A percentile compares a stretch with the other conserved stretches of the same genome.
Conservation (phyloP, 2,888 invertebrate species). For the Conchocele bisecta region DNA sequence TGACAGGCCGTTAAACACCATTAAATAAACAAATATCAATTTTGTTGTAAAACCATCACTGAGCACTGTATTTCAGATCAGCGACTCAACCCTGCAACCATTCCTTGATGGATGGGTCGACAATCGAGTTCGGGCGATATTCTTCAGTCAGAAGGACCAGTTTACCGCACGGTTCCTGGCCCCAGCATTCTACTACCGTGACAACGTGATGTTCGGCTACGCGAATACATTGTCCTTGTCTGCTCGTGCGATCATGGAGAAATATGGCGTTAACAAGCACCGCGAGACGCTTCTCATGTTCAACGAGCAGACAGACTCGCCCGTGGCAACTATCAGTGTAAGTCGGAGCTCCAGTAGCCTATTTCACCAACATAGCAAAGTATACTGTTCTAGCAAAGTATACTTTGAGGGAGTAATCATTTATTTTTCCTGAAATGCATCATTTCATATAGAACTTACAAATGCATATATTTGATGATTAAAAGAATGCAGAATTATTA, state of each 20-base stretch:
- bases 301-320: constrained; percentile 90
- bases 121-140: constrained; percentile 94
- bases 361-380: too few relatives aligned
- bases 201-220: constrained; percentile 92
- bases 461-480: too few relatives aligned
- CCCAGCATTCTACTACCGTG: constrained; percentile 93
- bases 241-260: constrained; percentile 85
- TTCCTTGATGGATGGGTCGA: constrained; percentile 96
- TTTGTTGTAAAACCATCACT: too few relatives aligned
- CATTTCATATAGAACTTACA: too few relatives aligned
- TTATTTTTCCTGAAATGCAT: too few relatives aligned
- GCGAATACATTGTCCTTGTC: constrained; percentile 71
- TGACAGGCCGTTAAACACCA: too few relatives aligned
- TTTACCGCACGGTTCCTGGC: constrained; percentile 93
- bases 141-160: constrained; percentile 88
- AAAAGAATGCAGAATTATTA: too few relatives aligned
- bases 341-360: too few relatives aligned
- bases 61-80: constrained; percentile 85
- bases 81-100: constrained; percentile 87
- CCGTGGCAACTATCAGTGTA: constrained; percentile 75
- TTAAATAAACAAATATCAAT: too few relatives aligned
- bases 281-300: constrained; percentile 92
- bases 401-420: too few relatives aligned
- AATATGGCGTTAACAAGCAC: constrained; percentile 84
- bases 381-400: too few relatives aligned